Percentiles rank a stretch among this genome's conserved stretches.
phyloP scores from a whole-genome alignment of 2,888 invertebrate genomes.

The Ochropleura leucogaster region DNA sequence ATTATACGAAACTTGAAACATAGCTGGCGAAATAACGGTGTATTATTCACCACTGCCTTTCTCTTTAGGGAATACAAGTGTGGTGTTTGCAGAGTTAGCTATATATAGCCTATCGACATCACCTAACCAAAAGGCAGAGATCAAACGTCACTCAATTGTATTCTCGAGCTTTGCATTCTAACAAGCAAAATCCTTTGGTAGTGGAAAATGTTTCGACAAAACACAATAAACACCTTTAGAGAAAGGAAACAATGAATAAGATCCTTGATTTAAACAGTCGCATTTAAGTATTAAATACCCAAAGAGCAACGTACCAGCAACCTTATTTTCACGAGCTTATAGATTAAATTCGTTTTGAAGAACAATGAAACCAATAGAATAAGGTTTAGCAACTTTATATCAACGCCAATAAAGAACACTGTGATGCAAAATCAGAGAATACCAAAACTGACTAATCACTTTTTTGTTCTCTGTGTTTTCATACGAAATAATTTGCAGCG shows the following conservation, averaged over 20 bases:
- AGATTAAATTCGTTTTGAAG: not conserved
- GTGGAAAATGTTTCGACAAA: not conserved
- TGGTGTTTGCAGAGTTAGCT: not conserved
- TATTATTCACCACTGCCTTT: slow-evolving; percentile 20
- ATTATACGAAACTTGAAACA: slow-evolving; percentile 29
- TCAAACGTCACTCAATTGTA: not conserved
- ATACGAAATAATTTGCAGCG: slow-evolving; percentile 7
- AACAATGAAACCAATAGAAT: not conserved
- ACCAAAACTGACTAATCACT: slow-evolving; percentile 9
- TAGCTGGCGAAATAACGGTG: slow-evolving; percentile 3
- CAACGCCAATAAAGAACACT: not conserved
- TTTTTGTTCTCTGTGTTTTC: not conserved
- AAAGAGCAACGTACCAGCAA: not conserved
- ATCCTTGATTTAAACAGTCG: not conserved
- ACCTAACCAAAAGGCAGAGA: not conserved
- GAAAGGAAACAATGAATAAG: not conserved
- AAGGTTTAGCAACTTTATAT: not conserved
- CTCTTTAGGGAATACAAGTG: not conserved
- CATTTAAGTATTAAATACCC: not conserved
- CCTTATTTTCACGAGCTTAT: not conserved
- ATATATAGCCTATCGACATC: not conserved
- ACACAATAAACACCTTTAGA: not conserved
- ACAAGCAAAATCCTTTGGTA: not conserved
- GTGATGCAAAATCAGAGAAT: not conserved
- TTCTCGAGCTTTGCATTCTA: not conserved